Evolutionary conservation across 2,797 vertebrate species (phyloP).

Genomic region (Triplophysa yarkandensis): DNA sequence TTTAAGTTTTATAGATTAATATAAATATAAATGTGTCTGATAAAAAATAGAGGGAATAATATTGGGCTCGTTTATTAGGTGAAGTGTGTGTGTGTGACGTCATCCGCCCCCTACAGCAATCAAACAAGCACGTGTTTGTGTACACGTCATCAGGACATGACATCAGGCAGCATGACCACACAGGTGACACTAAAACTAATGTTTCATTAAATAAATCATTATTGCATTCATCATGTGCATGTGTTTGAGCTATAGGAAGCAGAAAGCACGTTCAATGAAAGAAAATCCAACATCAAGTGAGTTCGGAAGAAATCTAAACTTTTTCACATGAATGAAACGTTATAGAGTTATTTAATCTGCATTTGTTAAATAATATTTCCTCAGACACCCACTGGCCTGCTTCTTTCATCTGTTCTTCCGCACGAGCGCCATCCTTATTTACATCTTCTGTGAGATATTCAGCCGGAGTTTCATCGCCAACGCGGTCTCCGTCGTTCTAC

Average conservation of each 20-base stretch:
- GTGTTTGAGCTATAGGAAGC: no score
- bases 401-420: slow-evolving; percentile 97
- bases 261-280: slow-evolving; percentile 70
- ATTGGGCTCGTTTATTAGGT: no score
- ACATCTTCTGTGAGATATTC: slow-evolving; percentile 86
- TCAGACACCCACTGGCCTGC: slow-evolving; percentile 86
- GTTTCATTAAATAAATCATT: slow-evolving; percentile 63
- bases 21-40: neutral
- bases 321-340: no score
- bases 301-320: no score
- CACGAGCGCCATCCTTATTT: slow-evolving; percentile 86
- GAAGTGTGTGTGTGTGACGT: no score
- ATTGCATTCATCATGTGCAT: no score
- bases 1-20: no score
- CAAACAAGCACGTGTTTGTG: slow-evolving; percentile 59
- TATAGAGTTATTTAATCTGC: no score
- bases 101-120: neutral
- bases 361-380: no score
- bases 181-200: slow-evolving; percentile 50
- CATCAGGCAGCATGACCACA: slow-evolving; percentile 55
- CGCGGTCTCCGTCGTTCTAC: slow-evolving; percentile 92
- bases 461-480: slow-evolving; percentile 87
- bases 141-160: slow-evolving; percentile 76
- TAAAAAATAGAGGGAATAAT: no score
- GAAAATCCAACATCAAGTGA: slow-evolving; percentile 81